A percentile compares a stretch with the other conserved stretches of the same genome.
Conservation (phyloP, 2,113 vertebrate genomes). For the Anolis carolinensis region DNA sequence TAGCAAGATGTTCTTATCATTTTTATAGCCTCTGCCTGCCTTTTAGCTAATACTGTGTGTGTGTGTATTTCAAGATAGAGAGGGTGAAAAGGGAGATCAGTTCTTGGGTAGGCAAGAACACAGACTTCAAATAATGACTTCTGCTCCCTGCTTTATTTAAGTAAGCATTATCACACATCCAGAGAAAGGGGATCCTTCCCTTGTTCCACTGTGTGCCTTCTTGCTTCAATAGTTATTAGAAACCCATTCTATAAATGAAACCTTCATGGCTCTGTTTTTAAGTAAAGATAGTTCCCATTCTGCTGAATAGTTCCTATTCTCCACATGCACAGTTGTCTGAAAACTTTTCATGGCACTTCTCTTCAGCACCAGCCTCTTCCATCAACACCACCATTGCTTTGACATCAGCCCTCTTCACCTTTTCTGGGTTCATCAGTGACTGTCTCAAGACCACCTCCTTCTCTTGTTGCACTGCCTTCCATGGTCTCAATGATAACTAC, state of each 20-base stretch:
- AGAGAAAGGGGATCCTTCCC: neutral
- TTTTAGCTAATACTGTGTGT: neutral
- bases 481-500: too few relatives aligned
- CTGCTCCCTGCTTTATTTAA: slow-evolving; percentile 1
- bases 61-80: neutral
- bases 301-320: too few relatives aligned
- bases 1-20: neutral
- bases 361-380: too few relatives aligned
- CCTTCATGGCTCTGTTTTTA: neutral
- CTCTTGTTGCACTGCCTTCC: too few relatives aligned
- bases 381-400: too few relatives aligned
- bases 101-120: neutral
- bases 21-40: neutral
- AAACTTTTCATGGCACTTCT: too few relatives aligned
- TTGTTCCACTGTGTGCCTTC: neutral
- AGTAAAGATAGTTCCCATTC: too few relatives aligned
- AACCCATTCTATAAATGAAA: neutral
- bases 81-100: neutral
- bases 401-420: too few relatives aligned
- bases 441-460: too few relatives aligned
- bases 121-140: neutral
- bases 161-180: neutral
- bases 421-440: too few relatives aligned
- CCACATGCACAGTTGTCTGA: too few relatives aligned
- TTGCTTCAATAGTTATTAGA: neutral